Evolutionary conservation across 2,113 vertebrate species (phyloP).

Genomic region (Struthio camelus): DNA sequence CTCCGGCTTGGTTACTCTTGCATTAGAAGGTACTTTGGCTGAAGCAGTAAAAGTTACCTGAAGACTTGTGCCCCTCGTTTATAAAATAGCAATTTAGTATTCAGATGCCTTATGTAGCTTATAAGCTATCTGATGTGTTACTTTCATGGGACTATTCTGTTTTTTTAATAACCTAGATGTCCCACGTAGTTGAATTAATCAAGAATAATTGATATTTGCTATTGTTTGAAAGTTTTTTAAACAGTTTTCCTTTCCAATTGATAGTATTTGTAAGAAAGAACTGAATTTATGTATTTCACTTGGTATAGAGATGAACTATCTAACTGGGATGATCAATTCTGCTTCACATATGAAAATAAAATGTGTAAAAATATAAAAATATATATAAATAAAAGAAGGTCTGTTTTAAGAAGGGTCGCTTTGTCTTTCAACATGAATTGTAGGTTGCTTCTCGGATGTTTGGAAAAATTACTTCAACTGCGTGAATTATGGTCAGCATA

Average conservation of each 20-base stretch:
- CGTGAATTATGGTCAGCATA: background rate
- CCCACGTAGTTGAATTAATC: background rate
- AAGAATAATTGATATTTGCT: background rate
- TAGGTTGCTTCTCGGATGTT: background rate
- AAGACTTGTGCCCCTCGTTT: background rate
- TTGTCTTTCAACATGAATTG: background rate
- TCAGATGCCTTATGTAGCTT: background rate
- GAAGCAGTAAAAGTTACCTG: background rate
- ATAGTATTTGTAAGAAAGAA: background rate
- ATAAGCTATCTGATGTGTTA: background rate
- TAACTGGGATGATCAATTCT: background rate
- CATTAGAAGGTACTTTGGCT: background rate
- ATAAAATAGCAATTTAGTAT: background rate
- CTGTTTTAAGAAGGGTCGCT: background rate
- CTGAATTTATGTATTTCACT: background rate
- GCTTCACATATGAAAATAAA: too few species aligned
- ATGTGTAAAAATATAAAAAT: too few species aligned
- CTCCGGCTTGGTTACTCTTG: background rate
- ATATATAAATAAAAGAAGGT: too few species aligned
- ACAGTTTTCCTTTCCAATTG: background rate
- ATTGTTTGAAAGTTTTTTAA: background rate
- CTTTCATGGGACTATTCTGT: background rate
- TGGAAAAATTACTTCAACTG: background rate
- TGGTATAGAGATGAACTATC: background rate
- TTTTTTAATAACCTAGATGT: background rate